A percentile compares a stretch with the other conserved stretches of the same genome.
Conservation (phyloP, 2,113 vertebrate species). For the Nerophis ophidion region DNA sequence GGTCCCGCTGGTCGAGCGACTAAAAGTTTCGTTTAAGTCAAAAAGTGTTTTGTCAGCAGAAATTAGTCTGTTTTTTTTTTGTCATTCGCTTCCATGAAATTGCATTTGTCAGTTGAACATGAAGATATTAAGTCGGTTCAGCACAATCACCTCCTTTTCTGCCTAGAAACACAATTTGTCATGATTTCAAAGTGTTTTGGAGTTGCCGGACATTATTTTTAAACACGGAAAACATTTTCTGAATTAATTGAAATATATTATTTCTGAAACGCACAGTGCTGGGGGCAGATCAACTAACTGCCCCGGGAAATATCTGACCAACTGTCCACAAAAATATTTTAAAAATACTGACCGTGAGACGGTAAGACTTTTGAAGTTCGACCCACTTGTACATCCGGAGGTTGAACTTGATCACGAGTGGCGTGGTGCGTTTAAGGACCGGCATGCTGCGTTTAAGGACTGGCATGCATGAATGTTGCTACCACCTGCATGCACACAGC, state of each 20-base stretch:
- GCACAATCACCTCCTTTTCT: neutral
- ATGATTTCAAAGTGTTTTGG: neutral
- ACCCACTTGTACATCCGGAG: neutral
- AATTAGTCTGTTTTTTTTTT: too few species aligned
- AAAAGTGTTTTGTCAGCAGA: neutral
- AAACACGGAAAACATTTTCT: too few species aligned
- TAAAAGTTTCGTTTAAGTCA: neutral
- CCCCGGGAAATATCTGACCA: constrained; percentile 1
- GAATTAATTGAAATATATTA: too few species aligned
- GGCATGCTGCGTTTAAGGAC: constrained; percentile 50
- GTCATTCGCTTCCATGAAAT: neutral
- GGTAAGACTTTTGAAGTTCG: neutral
- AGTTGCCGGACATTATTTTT: too few species aligned
- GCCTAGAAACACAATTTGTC: neutral
- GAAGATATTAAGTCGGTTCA: neutral
- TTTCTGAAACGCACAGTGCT: neutral
- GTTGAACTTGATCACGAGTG: constrained; percentile 8
- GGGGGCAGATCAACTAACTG: neutral
- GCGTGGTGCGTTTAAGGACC: too few species aligned
- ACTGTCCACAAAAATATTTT: neutral
- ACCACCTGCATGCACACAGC: constrained; percentile 59
- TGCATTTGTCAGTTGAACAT: neutral
- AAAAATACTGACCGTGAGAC: neutral
- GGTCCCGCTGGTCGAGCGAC: constrained; percentile 26
- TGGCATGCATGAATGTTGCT: constrained; percentile 47